Base-by-base conservation (phyloP, 2,888 invertebrate species). In the Microctonus hyperodae region DNA sequence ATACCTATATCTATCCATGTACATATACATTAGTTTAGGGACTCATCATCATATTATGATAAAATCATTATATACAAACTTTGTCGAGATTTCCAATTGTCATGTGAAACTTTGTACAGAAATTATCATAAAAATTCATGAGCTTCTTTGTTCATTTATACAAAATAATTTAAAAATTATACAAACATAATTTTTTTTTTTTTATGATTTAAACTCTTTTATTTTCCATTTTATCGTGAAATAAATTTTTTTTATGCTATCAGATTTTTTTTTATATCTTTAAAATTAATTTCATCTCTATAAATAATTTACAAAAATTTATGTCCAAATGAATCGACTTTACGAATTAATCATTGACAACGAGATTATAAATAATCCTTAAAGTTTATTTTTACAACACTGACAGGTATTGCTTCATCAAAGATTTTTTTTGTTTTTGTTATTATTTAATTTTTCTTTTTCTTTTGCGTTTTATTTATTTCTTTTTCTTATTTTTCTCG, bases 41-140 rank as follows among this genome's bases (percentile, higher is more conserved):
- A 37, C 13, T 37, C n/a, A 37, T 37, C 13, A 37, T 13, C n/a
- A 37, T 37, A 37, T 37, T 37, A 4, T 6, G n/a, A 37, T n/a
- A n/a, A 37, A 37, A 37, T 13, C n/a, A 37, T n/a, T 37, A n/a
- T 23, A 28, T 2, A 11, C 53, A n/a, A 25, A 5, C 53, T 9
- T 28, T 25, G 23, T 28, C 23, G 53, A 23, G 28, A 53, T 55
- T 31, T 5, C 16, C 4, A 28, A 31, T 55, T 13, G 33, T 31
- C 10, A 31, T 55, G n/a, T 55, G 55, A n/a, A 33, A 55, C 33
- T n/a, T 28, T n/a, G 31, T n/a, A n/a, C 33, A 55, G 33, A 55
- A 55, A 33, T 28, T 9, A 44, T 44, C 7, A 44, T 55, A n/a
- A 16, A 16, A 33, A 55, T 55, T 55, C 16, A 55, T 55, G 51